These are phyloP conservation scores for Amphipyra berbera DNA, from an alignment of 2,888 invertebrate genomes.

Conservation along the genomic window DNA sequence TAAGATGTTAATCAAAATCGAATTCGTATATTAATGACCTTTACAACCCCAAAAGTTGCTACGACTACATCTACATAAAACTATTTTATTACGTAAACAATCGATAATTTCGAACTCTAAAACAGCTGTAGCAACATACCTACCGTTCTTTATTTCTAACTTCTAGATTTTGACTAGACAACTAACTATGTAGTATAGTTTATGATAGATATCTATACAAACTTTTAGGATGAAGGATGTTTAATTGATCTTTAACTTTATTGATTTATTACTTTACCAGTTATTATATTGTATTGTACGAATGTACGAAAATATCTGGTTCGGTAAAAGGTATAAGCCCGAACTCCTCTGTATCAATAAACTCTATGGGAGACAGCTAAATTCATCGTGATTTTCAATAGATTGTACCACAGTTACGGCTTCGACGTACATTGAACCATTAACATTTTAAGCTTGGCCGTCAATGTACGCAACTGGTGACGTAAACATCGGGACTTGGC, in stretches of 20 bases:
- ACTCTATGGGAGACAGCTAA: slow-evolving; percentile 18
- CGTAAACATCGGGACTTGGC: slow-evolving; percentile 84
- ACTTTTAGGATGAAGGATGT: not conserved
- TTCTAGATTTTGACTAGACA: not conserved
- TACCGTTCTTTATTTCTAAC: not conserved
- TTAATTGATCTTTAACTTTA: not conserved
- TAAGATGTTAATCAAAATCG: not conserved
- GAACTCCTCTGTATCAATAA: slow-evolving; percentile 32
- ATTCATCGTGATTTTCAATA: slow-evolving; percentile 39
- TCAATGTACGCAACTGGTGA: slow-evolving; percentile 88
- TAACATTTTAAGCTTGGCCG: slow-evolving; percentile 71
- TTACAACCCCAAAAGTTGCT: slow-evolving; percentile 3
- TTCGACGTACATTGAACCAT: slow-evolving; percentile 70
- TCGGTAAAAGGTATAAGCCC: slow-evolving; percentile 18
- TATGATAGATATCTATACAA: not conserved
- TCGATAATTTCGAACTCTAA: slow-evolving; percentile 8
- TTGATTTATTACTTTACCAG: slow-evolving; percentile 24
- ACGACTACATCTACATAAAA: slow-evolving; percentile 2
- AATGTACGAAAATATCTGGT: slow-evolving; percentile 16
- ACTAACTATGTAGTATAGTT: not conserved
- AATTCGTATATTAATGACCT: slow-evolving; percentile 1
- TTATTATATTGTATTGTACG: not conserved
- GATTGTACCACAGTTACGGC: slow-evolving; percentile 43
- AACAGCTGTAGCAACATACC: not conserved
- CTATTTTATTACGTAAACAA: slow-evolving; percentile 16